phyloP scores from a whole-genome alignment of 2,888 invertebrate species.

The Phrixothrix hirtus region DNA sequence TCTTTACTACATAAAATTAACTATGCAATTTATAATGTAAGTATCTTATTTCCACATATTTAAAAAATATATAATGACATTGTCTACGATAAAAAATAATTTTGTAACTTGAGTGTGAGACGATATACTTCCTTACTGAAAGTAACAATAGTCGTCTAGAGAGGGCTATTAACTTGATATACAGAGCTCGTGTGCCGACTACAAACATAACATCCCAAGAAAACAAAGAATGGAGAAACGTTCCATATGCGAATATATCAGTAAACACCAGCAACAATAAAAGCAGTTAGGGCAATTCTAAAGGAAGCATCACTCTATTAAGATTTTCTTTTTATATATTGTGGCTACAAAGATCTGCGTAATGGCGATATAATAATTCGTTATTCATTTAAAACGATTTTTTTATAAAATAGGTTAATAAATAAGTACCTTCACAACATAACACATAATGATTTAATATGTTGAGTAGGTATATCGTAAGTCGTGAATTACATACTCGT shows the following conservation, averaged over 20 bases:
- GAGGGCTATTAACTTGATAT: constrained; percentile 36
- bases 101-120: constrained; percentile 17
- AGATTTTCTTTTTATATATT: neutral
- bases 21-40: too few species aligned
- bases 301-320: neutral
- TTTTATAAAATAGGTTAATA: too few species aligned
- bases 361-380: too few species aligned
- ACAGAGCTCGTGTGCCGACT: constrained; percentile 33
- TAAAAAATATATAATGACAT: too few species aligned
- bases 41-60: too few species aligned
- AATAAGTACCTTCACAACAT: too few species aligned
- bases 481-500: too few species aligned
- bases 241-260: constrained; percentile 34
- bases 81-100: constrained; percentile 19
- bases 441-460: too few species aligned
- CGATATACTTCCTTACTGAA: constrained; percentile 25
- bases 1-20: too few species aligned
- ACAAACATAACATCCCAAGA: constrained; percentile 28
- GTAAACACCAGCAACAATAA: constrained; percentile 17
- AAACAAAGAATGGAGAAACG: constrained; percentile 33
- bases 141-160: constrained; percentile 35
- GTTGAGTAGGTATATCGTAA: too few species aligned
- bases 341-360: too few species aligned
- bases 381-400: too few species aligned
- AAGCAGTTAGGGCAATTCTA: constrained; percentile 4